Conservation (phyloP, 2,888 invertebrate species). For the Catocala nupta region DNA sequence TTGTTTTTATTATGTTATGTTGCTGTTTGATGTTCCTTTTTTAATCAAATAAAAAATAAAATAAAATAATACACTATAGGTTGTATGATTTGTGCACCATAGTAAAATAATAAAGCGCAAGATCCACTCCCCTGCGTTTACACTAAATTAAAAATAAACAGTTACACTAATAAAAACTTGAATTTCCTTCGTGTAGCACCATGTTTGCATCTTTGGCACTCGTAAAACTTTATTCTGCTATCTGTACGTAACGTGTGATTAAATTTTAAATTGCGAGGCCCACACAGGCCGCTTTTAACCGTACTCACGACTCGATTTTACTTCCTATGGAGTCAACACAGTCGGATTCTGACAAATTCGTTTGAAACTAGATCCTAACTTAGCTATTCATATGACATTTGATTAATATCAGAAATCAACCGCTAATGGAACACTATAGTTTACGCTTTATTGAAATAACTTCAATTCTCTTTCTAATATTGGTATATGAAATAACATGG, state of each 20-base stretch:
- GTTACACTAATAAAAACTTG: conserved; percentile 26
- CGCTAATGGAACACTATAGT: too few species aligned
- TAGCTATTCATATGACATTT: neutral
- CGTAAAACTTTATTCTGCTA: conserved; percentile 42
- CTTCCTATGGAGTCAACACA: neutral
- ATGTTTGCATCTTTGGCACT: conserved; percentile 31
- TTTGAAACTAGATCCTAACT: neutral
- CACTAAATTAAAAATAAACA: conserved; percentile 26
- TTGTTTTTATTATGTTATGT: too few species aligned
- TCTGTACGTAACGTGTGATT: conserved; percentile 66
- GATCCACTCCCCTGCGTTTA: too few species aligned
- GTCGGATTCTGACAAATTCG: neutral
- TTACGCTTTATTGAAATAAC: too few species aligned
- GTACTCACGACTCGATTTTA: conserved; percentile 41
- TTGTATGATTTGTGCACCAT: too few species aligned
- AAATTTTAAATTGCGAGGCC: conserved; percentile 72
- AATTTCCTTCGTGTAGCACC: conserved; percentile 16
- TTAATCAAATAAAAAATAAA: too few species aligned
- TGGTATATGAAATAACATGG: too few species aligned
- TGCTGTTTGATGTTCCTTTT: too few species aligned
- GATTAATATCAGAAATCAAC: neutral
- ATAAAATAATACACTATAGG: too few species aligned
- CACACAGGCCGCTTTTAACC: conserved; percentile 66
- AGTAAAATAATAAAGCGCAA: too few species aligned
- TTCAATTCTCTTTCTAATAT: too few species aligned